Base-by-base conservation (phyloP, 2,797 vertebrate species). In the Eulemur albifrons region DNA sequence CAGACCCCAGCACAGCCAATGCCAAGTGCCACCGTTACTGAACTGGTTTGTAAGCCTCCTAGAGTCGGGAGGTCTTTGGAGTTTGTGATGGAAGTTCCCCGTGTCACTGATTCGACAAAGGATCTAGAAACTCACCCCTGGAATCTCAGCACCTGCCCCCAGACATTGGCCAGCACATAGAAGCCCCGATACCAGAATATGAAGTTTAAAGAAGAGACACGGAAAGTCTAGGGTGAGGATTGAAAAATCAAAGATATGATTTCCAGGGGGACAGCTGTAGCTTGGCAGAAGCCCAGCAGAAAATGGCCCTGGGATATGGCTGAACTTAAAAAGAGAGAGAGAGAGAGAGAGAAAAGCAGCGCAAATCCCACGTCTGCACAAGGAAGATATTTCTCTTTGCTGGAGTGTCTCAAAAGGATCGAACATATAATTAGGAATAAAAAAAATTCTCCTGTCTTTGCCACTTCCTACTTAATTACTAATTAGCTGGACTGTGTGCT, bases 391-490 rank as follows among this genome's bases (percentile, higher is more conserved):
- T 76, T 82, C n/a, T 90, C 25, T 75, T 86, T 80, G 73, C 32
- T 40, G 17, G 9, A 32, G 13, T 45, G 40, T 81, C 73, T 80
- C 79, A 35, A 57, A 81, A 92, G 69, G 13, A 48, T 67, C 69
- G 86, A 83, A 65, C 32, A 81, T 35, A 5, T 72, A 90, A 86
- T 81, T 65, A 79, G 69, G 45, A 82, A n/a, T 67, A 73, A 73
- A 70, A 48, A 59, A 59, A 48, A 25, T 5, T 27, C 27, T 43
- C 63, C 25, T 11, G 6, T 52, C 52, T 96, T 79, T 77, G 50
- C 90, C 38, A 45, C 45, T 89, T 92, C n/a, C 83, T 85, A 18
- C 69, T 73, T 88, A 52, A 72, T 72, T 81, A 52, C 89, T 93
- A 92, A 89, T 83, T 95, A 92, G 32, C 69, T 75, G 59, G 50